Evolutionary conservation across 2,888 invertebrate species (phyloP), one percentile per base, ranked within the genome.

Genomic region (Luffia ferchaultella): DNA sequence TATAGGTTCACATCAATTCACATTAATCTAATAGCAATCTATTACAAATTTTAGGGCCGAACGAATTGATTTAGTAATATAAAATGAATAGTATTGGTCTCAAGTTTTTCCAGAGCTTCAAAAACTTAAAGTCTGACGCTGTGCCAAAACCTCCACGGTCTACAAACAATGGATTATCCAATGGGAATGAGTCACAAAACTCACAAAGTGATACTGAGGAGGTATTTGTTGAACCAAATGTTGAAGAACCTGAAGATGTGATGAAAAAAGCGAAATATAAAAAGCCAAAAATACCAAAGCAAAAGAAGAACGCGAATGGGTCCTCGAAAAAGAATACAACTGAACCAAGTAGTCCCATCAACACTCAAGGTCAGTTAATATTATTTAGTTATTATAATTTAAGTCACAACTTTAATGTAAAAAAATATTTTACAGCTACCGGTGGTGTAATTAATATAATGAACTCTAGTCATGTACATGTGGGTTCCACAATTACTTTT

Each of bases 381-480:
- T 45, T 20, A 12, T 20, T 46, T 16, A 18, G 16, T n/a, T n/a
- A 42, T 42, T 42, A 12, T 30, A 30, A 30, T 30, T 7, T 30
- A 30, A 3, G 12, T 30, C 30, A n/a, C 30, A 30, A 7, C 12
- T 20, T 20, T 46, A 41, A 15, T 48, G 16, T 18, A 16, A 40
- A 17, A 2, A 5, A 40, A 42, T 52, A 17, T 50, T 47, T 68
- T 69, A 17, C 65, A 85, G 85, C 85, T 7, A 67, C 72, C 48
- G 85, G 85, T 1, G 76, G 73, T 64, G 85, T 85, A 1, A 79
- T 85, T 45, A 85, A 84, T 57, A 79, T 86, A 56, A 70, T 83
- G 0, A 79, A 82, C 54, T 76, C 78, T 1, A 72, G 63, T 51
- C 70, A 76, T 52, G 67, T 86, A 2, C 75, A 77, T 18, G 73